phyloP scores from a whole-genome alignment of 1,140 invertebrate genomes.

The Dinoponera quadriceps region DNA sequence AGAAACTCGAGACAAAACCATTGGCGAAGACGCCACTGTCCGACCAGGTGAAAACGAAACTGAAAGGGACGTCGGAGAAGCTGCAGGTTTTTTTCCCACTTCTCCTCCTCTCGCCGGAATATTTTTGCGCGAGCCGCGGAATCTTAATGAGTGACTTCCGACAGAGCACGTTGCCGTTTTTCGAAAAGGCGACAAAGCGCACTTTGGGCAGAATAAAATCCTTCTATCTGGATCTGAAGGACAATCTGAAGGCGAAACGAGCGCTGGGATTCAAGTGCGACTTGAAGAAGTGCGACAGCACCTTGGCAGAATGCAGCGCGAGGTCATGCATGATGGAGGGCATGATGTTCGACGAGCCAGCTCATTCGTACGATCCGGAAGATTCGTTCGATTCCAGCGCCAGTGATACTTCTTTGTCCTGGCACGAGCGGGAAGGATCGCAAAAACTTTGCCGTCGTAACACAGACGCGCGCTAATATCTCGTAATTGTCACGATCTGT shows the following conservation, averaged over 20 bases:
- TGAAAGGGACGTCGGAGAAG: slow-evolving; percentile 34
- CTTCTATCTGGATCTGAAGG: slow-evolving; percentile 5
- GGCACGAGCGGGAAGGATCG: not conserved
- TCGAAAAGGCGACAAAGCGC: slow-evolving; percentile 10
- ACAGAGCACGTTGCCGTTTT: slow-evolving; percentile 1
- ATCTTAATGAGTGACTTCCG: slow-evolving; percentile 25
- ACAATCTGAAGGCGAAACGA: not conserved
- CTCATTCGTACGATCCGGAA: not conserved
- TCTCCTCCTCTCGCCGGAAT: not conserved
- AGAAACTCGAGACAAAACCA: slow-evolving; percentile 43
- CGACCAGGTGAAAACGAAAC: slow-evolving; percentile 44
- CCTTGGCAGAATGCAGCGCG: slow-evolving; percentile 45
- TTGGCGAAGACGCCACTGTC: slow-evolving; percentile 7
- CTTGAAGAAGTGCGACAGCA: slow-evolving; percentile 47
- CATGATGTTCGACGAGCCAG: slow-evolving; percentile 31
- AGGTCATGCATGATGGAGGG: slow-evolving; percentile 39
- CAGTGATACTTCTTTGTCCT: slow-evolving; percentile 14
- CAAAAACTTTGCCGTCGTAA: not conserved
- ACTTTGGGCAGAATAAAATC: slow-evolving; percentile 12
- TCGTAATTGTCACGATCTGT: too few species aligned
- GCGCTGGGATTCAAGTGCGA: slow-evolving; percentile 61
- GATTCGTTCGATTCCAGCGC: too few species aligned
- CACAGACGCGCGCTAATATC: too few species aligned
- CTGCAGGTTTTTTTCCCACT: slow-evolving; percentile 27
- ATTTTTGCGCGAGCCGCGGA: slow-evolving; percentile 1